Evolutionary conservation across 2,888 invertebrate species (phyloP), one percentile per base, ranked within the genome.

Genomic region (Dermolepida albohirtum): DNA sequence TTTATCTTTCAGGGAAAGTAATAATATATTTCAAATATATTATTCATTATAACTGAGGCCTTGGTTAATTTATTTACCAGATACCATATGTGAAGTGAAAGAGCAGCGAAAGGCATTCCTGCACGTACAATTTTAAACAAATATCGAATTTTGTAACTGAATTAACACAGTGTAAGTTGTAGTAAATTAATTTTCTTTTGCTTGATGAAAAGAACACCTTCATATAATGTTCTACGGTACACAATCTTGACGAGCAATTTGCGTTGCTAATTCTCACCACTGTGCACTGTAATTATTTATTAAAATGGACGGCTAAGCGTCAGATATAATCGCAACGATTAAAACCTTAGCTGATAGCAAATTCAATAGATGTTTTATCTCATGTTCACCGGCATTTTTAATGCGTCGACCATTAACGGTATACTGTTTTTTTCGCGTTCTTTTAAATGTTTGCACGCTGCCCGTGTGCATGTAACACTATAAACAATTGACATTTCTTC

Each of bases 401-500:
- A 62, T 62, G 43, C 43, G 7, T 22, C 27, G 43, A 27, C 47
- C 49, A 49, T 62, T 62, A 62, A 62, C 59, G 47, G 59, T 47
- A 62, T 11, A 47, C 11, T 34, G 47, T 47, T 29, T 62, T 62
- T 55, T 62, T 62, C 47, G 22, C 29, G 47, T 62, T 47, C 39
- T 47, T 62, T 62, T 47, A 47, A 16, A 62, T 62, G 47, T 47
- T 62, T 62, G 10, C 59, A 47, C 59, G 59, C 34, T 16, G 14
- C n/a, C 34, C 17, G 34, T 47, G 16, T 47, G 8, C 16, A 12
- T 14, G 47, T 16, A 29, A n/a, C 44, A 62, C 59, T 16, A 62
- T 62, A 62, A n/a, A 62, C 59, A 47, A 62, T 62, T 62, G 47
- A 47, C 59, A 47, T 62, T 47, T 62, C 59, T 62, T 16, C 47